phyloP scores from a whole-genome alignment of 1,140 invertebrate species.

The Aphelenchoides avenae region DNA sequence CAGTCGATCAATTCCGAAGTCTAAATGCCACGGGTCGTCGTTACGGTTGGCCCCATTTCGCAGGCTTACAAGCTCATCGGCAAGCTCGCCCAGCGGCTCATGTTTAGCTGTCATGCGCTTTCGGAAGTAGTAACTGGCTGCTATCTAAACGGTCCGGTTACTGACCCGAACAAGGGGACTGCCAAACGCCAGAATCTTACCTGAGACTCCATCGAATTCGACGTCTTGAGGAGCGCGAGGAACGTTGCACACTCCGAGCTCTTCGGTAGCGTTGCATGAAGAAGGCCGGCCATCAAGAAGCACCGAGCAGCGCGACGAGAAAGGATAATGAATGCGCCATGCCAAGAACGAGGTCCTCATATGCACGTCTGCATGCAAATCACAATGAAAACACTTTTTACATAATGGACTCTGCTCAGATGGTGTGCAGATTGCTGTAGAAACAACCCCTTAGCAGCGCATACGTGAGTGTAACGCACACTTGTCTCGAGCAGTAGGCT shows the following conservation, averaged over 20 bases:
- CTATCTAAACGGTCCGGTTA: constrained; percentile 19
- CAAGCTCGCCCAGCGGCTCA: constrained; percentile 18
- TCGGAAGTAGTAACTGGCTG: constrained; percentile 22
- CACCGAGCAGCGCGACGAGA: too few species aligned
- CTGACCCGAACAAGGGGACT: not conserved
- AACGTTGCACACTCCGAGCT: constrained; percentile 7
- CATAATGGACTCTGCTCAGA: too few species aligned
- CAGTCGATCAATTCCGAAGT: constrained; percentile 24
- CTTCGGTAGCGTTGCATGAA: too few species aligned
- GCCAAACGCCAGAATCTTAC: not conserved
- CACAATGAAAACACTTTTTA: too few species aligned
- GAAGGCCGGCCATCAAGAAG: too few species aligned
- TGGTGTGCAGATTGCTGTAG: too few species aligned
- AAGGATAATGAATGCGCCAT: too few species aligned
- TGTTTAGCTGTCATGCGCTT: constrained; percentile 29
- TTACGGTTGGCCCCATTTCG: not conserved
- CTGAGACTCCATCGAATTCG: constrained; percentile 6
- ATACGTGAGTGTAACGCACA: too few species aligned
- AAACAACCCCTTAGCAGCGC: too few species aligned
- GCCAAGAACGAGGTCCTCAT: too few species aligned
- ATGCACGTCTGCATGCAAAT: too few species aligned
- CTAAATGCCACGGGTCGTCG: constrained; percentile 1
- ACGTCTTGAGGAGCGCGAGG: not conserved
- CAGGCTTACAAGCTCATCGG: constrained; percentile 18
- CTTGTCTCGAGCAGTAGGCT: too few species aligned